Base-by-base conservation (phyloP, 35 echinoderm and acorn worm genomes). In the Apostichopus californicus region DNA sequence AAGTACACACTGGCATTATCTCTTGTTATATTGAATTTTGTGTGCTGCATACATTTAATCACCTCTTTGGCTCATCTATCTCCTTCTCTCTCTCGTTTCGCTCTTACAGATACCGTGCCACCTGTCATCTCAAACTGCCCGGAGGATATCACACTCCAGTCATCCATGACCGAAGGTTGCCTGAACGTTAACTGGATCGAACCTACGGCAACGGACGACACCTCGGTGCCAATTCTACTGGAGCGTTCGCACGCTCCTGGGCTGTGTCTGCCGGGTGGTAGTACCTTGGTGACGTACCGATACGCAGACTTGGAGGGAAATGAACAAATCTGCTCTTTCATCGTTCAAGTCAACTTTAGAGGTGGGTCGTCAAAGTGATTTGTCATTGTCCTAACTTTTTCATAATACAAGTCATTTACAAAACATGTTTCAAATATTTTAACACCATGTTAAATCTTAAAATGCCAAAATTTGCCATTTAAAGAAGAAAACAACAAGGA, bases 231-330 rank as follows among this genome's bases (percentile, higher is more conserved):
- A 1, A 23, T 25, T 22, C 57, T 54, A 23, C 34, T 91, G 18
- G 64, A 55, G 11, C 58, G 18, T 14, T 77, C 86, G 21, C 87
- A 87, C 21, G 55, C 22, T 11, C 92, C 95, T 0, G 88, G 88
- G 12, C 23, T 57, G 5, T 66, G 73, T 34, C 91, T 96, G 66
- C 52, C 79, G 0, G 14, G 65, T 5, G 95, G 95, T 8, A 34
- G 64, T 13, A 93, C 95, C 17, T 53, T 81, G 23, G 92, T 95
- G 25, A 78, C 88, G 11, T 95, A 95, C 86, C 87, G 73, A 9
- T 86, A 91, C 68, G 93, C 77, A 55, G 95, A 96, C 46, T 61
- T 65, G 1, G 87, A 90, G 59, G 92, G 88, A 28, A 93, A 96
- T 88, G 25, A 71, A 4, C 86, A 65, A 8, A 77, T 28, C 12